phyloP scores from a whole-genome alignment of 1,140 invertebrate species.

The Conopomorpha cramerella region DNA sequence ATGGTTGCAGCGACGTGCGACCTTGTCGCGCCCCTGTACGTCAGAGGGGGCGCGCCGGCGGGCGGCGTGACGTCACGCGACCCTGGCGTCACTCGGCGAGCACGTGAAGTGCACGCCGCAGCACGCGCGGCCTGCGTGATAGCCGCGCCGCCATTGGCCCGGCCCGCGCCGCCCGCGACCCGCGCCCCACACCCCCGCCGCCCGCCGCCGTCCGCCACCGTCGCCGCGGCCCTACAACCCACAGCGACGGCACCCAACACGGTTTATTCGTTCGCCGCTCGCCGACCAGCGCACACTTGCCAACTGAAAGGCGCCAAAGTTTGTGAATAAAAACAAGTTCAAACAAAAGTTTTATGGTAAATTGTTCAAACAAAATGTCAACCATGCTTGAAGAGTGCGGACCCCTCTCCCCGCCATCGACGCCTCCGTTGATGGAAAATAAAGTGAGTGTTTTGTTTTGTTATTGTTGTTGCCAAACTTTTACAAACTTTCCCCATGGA shows the following conservation, averaged over 20 bases:
- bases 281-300: constrained; percentile 31
- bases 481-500: too few relatives aligned
- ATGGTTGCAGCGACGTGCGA: constrained; percentile 20
- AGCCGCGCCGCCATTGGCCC: constrained; percentile 49
- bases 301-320: constrained; percentile 24
- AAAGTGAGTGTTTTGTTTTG: constrained; percentile 44
- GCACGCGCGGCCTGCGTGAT: constrained; percentile 60
- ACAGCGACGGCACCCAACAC: constrained; percentile 25
- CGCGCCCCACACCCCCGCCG: constrained; percentile 39
- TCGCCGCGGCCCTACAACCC: constrained; percentile 20
- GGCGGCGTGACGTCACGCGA: constrained; percentile 62
- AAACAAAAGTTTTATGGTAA: constrained; percentile 46
- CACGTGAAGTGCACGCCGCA: constrained; percentile 65
- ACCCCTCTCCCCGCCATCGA: constrained; percentile 55
- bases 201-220: constrained; percentile 12
- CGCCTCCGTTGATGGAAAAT: constrained; percentile 52
- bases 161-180: constrained; percentile 31
- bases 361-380: constrained; percentile 41
- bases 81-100: constrained; percentile 52
- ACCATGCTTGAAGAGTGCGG: constrained; percentile 48
- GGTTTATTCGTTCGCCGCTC: constrained; percentile 51
- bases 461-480: neutral
- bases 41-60: constrained; percentile 47
- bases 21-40: constrained; percentile 33
- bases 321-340: constrained; percentile 52